Evolutionary conservation across 2,113 vertebrate species (phyloP), one percentile per base, ranked within the genome.

Genomic region (Brachyhypopomus occidentalis): DNA sequence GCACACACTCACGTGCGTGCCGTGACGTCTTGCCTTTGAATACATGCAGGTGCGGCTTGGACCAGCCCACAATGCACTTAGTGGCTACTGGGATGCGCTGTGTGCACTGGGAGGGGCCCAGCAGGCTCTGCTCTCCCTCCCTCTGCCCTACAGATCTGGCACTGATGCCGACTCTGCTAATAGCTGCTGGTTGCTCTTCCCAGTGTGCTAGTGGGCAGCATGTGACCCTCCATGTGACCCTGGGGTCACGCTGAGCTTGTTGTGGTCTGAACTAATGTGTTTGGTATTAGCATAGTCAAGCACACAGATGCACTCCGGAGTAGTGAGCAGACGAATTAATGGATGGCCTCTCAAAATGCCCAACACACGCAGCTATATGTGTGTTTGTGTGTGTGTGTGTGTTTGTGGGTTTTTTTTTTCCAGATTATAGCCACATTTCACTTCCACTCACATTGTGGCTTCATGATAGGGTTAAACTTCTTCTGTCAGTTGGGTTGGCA

Each of bases 51-150:
- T 38, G 52, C 56, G 30, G 72, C 30, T 75, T 7, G 16, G 22
- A 17, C 22, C 81, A 78, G 62, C 82, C 85, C 79, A 86, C 52
- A 19, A 75, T 81, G 62, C 56, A 36, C 78, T 83, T 23, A 73
- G 56, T 45, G 67, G n/a, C 38, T 1, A 17, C 66, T 30, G 73
- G 67, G 41, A 72, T 78, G 38, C 17, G 4, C 72, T 17, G 19
- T 69, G 83, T 59, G 59, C 78, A 77, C 83, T 69, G 60, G 76
- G 66, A 25, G 72, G 71, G 9, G 30, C 20, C 8, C 6, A 36
- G 1, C 27, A 25, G 23, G 30, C 3, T n/a, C 58, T 23, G 12
- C 30, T 19, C 27, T 27, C 5, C 9, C 2, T 4, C 36, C 23
- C 56, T 11, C 27, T 60, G 27, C 38, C 17, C 20, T 4, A 19